Conservation (phyloP, 2,888 invertebrate species). For the Lycia hirtaria region DNA sequence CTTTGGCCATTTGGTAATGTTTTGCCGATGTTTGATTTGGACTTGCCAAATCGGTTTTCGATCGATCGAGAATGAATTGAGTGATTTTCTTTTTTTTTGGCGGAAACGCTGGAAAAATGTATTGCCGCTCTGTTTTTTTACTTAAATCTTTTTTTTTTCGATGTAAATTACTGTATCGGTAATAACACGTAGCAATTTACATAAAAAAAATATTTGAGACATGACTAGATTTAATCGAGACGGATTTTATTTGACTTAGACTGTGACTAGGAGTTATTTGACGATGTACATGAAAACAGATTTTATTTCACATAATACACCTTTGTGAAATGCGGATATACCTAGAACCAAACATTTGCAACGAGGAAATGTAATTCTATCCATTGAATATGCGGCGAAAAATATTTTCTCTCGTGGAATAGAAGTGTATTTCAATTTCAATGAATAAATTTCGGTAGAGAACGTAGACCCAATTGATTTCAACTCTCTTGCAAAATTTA, state of each 20-base stretch:
- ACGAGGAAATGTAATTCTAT: conserved; percentile 10
- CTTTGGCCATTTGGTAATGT: neutral
- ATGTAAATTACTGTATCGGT: too few species aligned
- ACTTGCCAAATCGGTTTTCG: conserved; percentile 2
- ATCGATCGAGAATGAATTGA: neutral
- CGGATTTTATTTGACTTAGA: too few species aligned
- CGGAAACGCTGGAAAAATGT: too few species aligned
- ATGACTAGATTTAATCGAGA: too few species aligned
- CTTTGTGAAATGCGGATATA: too few species aligned
- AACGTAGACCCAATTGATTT: conserved; percentile 26
- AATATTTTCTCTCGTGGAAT: conserved; percentile 30
- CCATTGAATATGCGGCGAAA: conserved; percentile 17
- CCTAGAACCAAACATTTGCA: conserved; percentile 2
- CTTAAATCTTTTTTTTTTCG: too few species aligned
- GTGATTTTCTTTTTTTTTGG: neutral
- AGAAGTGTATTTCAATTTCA: conserved; percentile 39
- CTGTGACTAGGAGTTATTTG: too few species aligned
- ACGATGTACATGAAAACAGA: too few species aligned
- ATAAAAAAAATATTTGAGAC: too few species aligned
- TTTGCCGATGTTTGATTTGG: conserved; percentile 5
- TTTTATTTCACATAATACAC: too few species aligned
- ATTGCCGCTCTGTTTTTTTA: too few species aligned
- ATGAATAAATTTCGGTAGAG: conserved; percentile 39
- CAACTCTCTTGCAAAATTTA: conserved; percentile 10
- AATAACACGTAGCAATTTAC: too few species aligned